Evolutionary conservation across 2,113 vertebrate species (phyloP).

Genomic region (Dasyprocta punctata): DNA sequence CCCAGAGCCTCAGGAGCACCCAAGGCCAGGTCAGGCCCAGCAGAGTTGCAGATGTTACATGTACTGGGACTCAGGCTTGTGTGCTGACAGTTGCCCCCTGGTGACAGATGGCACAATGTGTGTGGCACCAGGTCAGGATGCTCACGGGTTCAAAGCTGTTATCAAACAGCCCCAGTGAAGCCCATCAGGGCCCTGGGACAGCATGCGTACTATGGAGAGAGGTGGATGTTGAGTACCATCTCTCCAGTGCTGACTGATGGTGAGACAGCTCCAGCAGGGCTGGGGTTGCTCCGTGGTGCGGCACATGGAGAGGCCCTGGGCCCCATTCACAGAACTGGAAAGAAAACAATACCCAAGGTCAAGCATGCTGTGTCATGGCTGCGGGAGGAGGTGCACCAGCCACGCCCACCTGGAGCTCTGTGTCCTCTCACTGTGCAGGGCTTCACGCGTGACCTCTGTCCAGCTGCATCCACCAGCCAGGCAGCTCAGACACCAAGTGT

Average conservation of each 20-base stretch:
- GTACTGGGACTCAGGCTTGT: background rate
- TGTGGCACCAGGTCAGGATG: background rate
- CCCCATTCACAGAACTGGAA: background rate
- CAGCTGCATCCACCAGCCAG: background rate
- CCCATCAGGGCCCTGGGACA: background rate
- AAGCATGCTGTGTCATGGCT: background rate
- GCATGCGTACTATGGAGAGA: background rate
- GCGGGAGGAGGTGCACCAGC: background rate
- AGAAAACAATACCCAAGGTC: background rate
- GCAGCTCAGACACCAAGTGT: too few relatives aligned
- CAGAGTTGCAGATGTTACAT: background rate
- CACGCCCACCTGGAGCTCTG: too few relatives aligned
- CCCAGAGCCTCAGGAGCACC: background rate
- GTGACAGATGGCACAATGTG: background rate
- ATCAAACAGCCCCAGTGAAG: background rate
- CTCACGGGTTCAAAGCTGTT: background rate
- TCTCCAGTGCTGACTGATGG: too few relatives aligned
- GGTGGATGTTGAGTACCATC: background rate
- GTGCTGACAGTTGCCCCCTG: background rate
- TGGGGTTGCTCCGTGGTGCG: too few relatives aligned
- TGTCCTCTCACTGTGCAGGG: too few relatives aligned
- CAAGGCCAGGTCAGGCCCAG: background rate
- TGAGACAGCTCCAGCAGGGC: too few relatives aligned
- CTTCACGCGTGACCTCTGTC: background rate
- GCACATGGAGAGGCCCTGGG: too few relatives aligned